phyloP scores from a whole-genome alignment of 1,140 invertebrate genomes.

The Drosophila lacteicornis region DNA sequence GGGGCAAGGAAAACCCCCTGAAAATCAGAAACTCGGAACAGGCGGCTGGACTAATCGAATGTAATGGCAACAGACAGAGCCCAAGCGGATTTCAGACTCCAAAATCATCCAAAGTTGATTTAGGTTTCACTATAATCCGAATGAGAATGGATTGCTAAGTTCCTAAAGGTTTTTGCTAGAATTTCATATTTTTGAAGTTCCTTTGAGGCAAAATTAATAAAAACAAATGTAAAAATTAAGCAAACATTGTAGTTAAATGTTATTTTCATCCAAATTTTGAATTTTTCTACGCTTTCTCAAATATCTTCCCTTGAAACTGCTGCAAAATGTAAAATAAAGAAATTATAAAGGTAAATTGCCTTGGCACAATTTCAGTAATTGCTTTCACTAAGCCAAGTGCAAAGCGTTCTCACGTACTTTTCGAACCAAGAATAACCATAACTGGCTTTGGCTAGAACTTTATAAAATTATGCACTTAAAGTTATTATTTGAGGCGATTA shows the following conservation, averaged over 20 bases:
- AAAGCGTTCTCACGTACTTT: slow-evolving; percentile 61
- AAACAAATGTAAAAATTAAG: no score
- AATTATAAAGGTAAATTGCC: not conserved
- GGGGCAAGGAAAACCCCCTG: not conserved
- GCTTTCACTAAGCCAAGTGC: slow-evolving; percentile 19
- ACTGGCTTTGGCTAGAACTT: slow-evolving; percentile 46
- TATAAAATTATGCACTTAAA: slow-evolving; percentile 77
- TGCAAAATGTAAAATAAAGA: not conserved
- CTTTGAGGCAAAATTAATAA: not conserved
- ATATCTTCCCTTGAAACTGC: not conserved
- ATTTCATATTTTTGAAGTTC: not conserved
- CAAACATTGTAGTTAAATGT: no score
- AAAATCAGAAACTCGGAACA: slow-evolving; percentile 25
- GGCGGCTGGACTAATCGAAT: slow-evolving; percentile 27
- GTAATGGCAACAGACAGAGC: slow-evolving; percentile 20
- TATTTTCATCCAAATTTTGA: no score
- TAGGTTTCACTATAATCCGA: not conserved
- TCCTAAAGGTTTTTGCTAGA: not conserved
- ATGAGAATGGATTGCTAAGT: not conserved
- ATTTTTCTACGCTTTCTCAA: not conserved
- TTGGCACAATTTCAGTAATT: slow-evolving; percentile 39
- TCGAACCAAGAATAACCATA: slow-evolving; percentile 19
- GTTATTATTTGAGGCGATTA: slow-evolving; percentile 78
- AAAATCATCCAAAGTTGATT: slow-evolving; percentile 1
- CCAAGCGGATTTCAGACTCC: not conserved